Conservation (phyloP, 2,797 vertebrate genomes). For the Basileuterus tristriatus region DNA sequence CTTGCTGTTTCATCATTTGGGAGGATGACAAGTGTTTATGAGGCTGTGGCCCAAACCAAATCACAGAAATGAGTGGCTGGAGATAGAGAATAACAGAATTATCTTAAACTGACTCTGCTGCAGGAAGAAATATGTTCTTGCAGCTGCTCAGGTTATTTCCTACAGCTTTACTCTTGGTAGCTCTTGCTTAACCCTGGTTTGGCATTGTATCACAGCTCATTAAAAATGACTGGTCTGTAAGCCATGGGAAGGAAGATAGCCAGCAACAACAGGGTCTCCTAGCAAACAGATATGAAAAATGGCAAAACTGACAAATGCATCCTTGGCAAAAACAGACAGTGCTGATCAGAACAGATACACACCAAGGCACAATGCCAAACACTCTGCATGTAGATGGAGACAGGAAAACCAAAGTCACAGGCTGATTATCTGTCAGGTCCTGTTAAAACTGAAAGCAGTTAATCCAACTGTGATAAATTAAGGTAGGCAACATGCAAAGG, state of each 20-base stretch:
- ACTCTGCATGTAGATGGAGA: not conserved
- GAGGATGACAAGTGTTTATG: not conserved
- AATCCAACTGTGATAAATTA: not conserved
- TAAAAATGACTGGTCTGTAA: not conserved
- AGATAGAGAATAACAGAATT: not conserved
- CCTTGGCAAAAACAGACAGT: slow-evolving; percentile 16
- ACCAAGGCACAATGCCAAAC: slow-evolving; percentile 16
- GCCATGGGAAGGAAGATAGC: not conserved
- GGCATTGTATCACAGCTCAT: not conserved
- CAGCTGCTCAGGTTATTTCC: not conserved
- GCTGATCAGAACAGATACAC: slow-evolving; percentile 3
- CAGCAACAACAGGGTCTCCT: not conserved
- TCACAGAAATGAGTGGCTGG: not conserved
- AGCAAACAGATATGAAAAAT: slow-evolving; percentile 9
- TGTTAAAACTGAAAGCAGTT: slow-evolving; percentile 7
- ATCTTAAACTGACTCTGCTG: not conserved
- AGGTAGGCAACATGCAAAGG: not conserved
- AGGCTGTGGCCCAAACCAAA: not conserved
- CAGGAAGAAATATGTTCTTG: not conserved
- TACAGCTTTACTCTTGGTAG: not conserved
- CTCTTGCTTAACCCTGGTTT: not conserved
- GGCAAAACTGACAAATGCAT: not conserved
- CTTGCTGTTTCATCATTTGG: not conserved
- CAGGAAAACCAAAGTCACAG: not conserved
- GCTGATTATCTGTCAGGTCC: not conserved